These are phyloP conservation scores for Pleuronectes platessa DNA, from an alignment of 2,113 vertebrate genomes.

Conservation along the genomic window DNA sequence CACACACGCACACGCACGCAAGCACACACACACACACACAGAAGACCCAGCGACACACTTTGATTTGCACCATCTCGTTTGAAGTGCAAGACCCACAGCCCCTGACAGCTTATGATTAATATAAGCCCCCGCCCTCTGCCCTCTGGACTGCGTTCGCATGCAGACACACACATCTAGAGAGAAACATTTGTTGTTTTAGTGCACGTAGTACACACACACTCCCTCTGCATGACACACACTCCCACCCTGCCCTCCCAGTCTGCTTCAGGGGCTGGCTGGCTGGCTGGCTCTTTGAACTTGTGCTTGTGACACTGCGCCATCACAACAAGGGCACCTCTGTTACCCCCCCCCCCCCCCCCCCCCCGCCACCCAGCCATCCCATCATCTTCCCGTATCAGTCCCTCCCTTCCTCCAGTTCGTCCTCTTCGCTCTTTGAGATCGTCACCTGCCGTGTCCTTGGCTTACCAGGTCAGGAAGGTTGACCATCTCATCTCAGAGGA, in stretches of 20 bases:
- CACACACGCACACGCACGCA: slow-evolving; percentile 24
- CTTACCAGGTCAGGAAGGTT: slow-evolving; percentile 32
- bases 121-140: slow-evolving; percentile 68
- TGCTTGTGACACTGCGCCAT: slow-evolving; percentile 61
- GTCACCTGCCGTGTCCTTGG: slow-evolving; percentile 21
- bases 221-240: slow-evolving; percentile 24
- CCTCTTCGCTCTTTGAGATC: slow-evolving; percentile 33
- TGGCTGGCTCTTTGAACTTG: slow-evolving; percentile 70
- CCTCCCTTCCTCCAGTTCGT: background rate
- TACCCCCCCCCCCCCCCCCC: background rate
- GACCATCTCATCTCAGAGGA: slow-evolving; percentile 33
- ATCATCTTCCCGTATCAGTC: slow-evolving; percentile 30
- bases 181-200: slow-evolving; percentile 46
- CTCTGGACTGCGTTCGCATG: background rate
- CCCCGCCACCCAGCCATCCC: background rate
- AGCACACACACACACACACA: slow-evolving; percentile 12
- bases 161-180: slow-evolving; percentile 25
- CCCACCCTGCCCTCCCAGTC: slow-evolving; percentile 28
- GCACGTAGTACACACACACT: slow-evolving; percentile 3
- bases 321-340: slow-evolving; percentile 67
- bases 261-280: slow-evolving; percentile 30
- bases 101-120: slow-evolving; percentile 77
- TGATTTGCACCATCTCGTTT: slow-evolving; percentile 76
- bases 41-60: slow-evolving; percentile 63
- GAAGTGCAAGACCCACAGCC: slow-evolving; percentile 72